Percentiles rank a stretch among this genome's conserved stretches.
Conservation (phyloP, 2,113 vertebrate species). For the Australoheros scitulus region DNA sequence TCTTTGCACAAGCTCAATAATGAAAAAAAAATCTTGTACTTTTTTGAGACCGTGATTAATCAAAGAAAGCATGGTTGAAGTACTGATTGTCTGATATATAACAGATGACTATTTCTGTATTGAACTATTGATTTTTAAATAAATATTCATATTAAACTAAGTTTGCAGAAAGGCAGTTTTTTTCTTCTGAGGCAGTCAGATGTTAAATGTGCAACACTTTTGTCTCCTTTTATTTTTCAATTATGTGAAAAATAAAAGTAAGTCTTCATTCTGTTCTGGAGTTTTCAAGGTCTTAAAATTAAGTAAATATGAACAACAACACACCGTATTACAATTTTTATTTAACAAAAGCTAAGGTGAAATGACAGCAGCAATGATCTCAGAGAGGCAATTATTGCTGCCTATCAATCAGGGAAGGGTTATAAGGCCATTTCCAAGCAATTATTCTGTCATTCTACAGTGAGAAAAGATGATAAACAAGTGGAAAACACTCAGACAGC, state of each 20-base stretch:
- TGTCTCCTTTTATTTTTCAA: background rate
- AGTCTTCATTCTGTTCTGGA: background rate
- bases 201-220: background rate
- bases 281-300: background rate
- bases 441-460: no score
- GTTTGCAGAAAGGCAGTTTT: background rate
- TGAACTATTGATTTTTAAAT: slow-evolving; percentile 81
- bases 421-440: no score
- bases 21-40: slow-evolving; percentile 83
- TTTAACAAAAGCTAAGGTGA: background rate
- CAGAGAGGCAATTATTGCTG: background rate
- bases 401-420: no score
- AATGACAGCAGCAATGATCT: background rate
- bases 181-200: background rate
- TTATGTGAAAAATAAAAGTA: background rate
- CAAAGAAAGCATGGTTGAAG: slow-evolving; percentile 89
- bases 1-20: slow-evolving; percentile 85
- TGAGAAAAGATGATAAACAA: no score
- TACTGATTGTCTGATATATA: slow-evolving; percentile 82
- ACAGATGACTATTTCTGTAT: slow-evolving; percentile 86
- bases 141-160: slow-evolving; percentile 81
- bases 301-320: background rate
- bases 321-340: rapidly evolving
- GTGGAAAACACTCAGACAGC: no score
- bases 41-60: slow-evolving; percentile 83